Base-by-base conservation (phyloP, 2,888 invertebrate genomes). In the Teleiodes luculella region DNA sequence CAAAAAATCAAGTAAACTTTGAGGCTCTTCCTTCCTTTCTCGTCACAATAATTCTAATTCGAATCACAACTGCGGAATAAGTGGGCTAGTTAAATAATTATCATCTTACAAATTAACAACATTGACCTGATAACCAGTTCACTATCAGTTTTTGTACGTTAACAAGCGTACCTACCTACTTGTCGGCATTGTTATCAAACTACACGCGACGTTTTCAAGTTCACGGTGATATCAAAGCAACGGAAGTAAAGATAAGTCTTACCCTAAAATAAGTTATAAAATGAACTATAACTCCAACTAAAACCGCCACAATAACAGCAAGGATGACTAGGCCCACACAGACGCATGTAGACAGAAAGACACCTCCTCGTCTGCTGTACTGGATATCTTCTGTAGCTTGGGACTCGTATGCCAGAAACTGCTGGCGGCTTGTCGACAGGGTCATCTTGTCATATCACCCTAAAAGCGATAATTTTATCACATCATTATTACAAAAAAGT, bases 271-370 rank as follows among this genome's bases (percentile, higher is more conserved):
- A 85, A 8, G 87, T 86, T 58, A 88, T 76, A 63, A 84, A 87
- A 67, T 89, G 86, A 11, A 86, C 84, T 54, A 89, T 78, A 51
- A 85, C 72, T 33, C 89, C 90, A 10, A 87, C 84, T 41, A 86
- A 69, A 11, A 74, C 70, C 36, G 86, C 84, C 7, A 80, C 62
- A 2, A 84, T 46, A 2, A 85, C 69, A 0, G 87, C 81, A 30
- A 79, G 72, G 24, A 89, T 61, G 3, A 90, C 65, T 52, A 85
- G 82, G 37, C 71, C 70, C 20, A 90, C 71, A 61, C 91, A 91
- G n/a, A 92, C 90, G 66, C 91, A 92, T 55, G 91, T 91, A 37
- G 92, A 91, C 18, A 93, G 84, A 67, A 92, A 93, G 62, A 92
- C 86, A 35, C 93, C 93, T 10, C 92, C 92, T 57, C 85, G 89